phyloP scores from a whole-genome alignment of 2,888 invertebrate genomes.

The Campoplex nolae region DNA sequence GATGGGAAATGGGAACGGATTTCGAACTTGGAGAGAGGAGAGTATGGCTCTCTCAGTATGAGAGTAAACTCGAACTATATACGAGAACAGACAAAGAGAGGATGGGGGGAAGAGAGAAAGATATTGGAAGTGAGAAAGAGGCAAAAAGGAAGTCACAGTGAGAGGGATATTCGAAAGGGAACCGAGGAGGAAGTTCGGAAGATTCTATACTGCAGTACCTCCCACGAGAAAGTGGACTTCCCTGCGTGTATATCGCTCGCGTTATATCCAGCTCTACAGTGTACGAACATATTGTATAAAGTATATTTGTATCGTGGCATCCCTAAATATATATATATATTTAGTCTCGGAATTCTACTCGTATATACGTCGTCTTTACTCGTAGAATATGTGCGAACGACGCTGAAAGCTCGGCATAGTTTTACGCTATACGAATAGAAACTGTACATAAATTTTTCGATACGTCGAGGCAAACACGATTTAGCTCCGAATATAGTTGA shows the following conservation, averaged over 20 bases:
- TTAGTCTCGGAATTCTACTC: no score
- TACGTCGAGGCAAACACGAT: neutral
- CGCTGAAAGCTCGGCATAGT: constrained; percentile 7
- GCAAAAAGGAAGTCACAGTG: constrained; percentile 38
- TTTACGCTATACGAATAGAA: neutral
- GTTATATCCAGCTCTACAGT: constrained; percentile 20
- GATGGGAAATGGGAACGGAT: constrained; percentile 67
- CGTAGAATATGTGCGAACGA: constrained; percentile 6
- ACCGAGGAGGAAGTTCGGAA: constrained; percentile 60
- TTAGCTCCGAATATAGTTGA: neutral
- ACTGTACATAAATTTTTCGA: neutral
- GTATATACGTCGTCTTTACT: neutral
- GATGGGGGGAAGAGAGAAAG: constrained; percentile 2
- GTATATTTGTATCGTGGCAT: constrained; percentile 18
- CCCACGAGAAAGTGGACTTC: constrained; percentile 64
- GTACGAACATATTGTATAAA: neutral
- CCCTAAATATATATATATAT: neutral
- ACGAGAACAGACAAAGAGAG: neutral
- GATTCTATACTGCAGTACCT: constrained; percentile 42
- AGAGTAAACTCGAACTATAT: constrained; percentile 49
- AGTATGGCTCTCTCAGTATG: constrained; percentile 33
- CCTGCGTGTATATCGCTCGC: constrained; percentile 28
- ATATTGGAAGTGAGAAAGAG: constrained; percentile 12
- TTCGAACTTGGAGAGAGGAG: constrained; percentile 58
- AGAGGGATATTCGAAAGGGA: constrained; percentile 52